Evolutionary conservation across 2,888 invertebrate genomes (phyloP), one percentile per base, ranked within the genome.

Genomic region (Agapostemon virescens): DNA sequence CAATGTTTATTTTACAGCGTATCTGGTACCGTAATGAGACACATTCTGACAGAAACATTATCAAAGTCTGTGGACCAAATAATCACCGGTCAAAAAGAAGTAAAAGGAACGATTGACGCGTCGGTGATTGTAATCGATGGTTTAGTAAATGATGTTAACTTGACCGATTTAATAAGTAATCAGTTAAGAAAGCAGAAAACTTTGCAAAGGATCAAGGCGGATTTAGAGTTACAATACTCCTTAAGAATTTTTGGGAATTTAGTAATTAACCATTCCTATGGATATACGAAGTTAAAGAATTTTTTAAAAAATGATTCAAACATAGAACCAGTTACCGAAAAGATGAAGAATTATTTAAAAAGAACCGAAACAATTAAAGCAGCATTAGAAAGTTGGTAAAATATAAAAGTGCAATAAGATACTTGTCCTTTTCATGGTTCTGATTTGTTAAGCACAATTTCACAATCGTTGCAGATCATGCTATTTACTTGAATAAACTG

Each of bases 61-160:
- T 76, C 92, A 42, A 93, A 91, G 80, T 91, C 90, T 13, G 74
- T 81, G 1, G 88, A 90, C 6, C 94, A 94, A 90, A 88, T 80
- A 33, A 91, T 94, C 36, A 88, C 84, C 11, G 93, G 93, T 13
- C 88, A 81, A 66, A 94, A 93, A 88, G 85, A 61, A 6, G 84
- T 92, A 17, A 75, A 81, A 63, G 90, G 90, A 26, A 80, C 64
- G 2, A 2, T 91, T 0, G 78, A 74, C n/a, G 72, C 85, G 3
- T 78, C 88, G 15, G 64, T 74, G 7, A 69, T 92, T n/a, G 36
- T 79, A 5, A 74, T 87, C 1, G 77, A 87, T 15, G 88, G 90
- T 30, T 36, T 83, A 0, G 74, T 91, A 5, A 92, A 92, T 45
- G 87, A 88, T 13, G 70, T 90, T 3, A 84, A 90, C 58, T 23